These are phyloP conservation scores for Cosmia pyralina DNA, from an alignment of 2,888 invertebrate genomes.

Conservation along the genomic window DNA sequence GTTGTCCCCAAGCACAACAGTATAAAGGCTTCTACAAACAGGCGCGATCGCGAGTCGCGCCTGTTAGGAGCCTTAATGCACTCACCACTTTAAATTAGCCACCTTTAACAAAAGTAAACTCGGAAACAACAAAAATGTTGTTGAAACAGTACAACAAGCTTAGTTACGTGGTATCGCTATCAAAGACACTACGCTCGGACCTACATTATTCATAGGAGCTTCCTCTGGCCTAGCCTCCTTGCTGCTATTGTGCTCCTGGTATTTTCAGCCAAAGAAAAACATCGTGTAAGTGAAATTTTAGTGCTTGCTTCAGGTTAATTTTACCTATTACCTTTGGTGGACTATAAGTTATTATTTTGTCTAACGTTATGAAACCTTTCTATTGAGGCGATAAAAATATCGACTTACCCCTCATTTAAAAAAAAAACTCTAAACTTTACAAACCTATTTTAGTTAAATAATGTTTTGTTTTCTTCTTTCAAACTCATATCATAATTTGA, in stretches of 20 bases:
- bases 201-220: constrained; percentile 59
- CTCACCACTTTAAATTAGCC: constrained; percentile 24
- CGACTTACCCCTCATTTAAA: too few relatives aligned
- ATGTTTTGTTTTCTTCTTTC: too few relatives aligned
- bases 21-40: too few relatives aligned
- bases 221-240: constrained; percentile 34
- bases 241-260: constrained; percentile 32
- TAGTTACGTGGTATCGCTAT: constrained; percentile 44
- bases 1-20: background rate
- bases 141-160: constrained; percentile 36
- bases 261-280: constrained; percentile 34
- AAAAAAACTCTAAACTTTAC: too few relatives aligned
- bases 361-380: background rate
- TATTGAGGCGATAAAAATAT: too few relatives aligned
- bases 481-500: too few relatives aligned
- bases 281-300: constrained; percentile 20
- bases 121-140: constrained; percentile 21
- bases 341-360: background rate
- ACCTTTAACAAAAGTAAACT: constrained; percentile 1
- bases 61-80: too few relatives aligned
- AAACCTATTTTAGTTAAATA: too few relatives aligned
- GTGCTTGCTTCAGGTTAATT: constrained; percentile 20
- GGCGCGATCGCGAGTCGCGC: too few relatives aligned
- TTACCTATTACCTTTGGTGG: background rate
- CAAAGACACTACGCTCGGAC: constrained; percentile 53